Base-by-base conservation (phyloP, 2,888 invertebrate genomes). In the Temnothorax ravouxi region DNA sequence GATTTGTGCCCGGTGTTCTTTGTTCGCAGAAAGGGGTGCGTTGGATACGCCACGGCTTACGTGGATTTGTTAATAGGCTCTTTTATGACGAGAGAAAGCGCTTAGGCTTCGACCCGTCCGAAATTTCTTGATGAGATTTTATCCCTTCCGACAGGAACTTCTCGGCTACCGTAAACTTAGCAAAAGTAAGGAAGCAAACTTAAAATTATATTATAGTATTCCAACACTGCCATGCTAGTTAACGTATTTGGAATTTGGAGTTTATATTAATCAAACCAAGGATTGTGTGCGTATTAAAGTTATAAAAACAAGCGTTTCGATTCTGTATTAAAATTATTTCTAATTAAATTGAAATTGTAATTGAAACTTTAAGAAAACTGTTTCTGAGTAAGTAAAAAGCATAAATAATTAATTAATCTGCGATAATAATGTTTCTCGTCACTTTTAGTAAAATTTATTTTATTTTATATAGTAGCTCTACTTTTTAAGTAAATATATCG, bases 61-160 rank as follows among this genome's bases (percentile, higher is more conserved):
- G 59, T 47, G 79, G 79, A 80, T 80, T 80, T 80, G 71, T 80
- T 80, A 80, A 80, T 80, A n/a, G 59, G 71, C 59, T 21, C 72
- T 38, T 79, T 80, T 80, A 72, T 59, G 59, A 71, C 44, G 34
- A 11, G 29, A 38, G 69, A 56, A 69, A 71, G 0, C 34, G 69
- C 59, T 77, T 67, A 67, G 44, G 66, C 66, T 34, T 64, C 66
- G 71, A 59, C 18, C 72, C 13, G n/a, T 59, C 59, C 59, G 9
- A 80, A 59, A 80, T 80, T 71, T 59, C 59, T 59, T 52, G 71
- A 80, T 50, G 72, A 71, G 38, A 71, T 71, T 69, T 72, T 25
- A 71, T 29, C 25, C 79, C 8, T 38, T 38, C 29, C 5, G 34
- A 29, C 29, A 25, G 34, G 2, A 50, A 13, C 21, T 47, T 34